Conservation (phyloP, 2,888 invertebrate species). For the Troides oblongomaculatus region DNA sequence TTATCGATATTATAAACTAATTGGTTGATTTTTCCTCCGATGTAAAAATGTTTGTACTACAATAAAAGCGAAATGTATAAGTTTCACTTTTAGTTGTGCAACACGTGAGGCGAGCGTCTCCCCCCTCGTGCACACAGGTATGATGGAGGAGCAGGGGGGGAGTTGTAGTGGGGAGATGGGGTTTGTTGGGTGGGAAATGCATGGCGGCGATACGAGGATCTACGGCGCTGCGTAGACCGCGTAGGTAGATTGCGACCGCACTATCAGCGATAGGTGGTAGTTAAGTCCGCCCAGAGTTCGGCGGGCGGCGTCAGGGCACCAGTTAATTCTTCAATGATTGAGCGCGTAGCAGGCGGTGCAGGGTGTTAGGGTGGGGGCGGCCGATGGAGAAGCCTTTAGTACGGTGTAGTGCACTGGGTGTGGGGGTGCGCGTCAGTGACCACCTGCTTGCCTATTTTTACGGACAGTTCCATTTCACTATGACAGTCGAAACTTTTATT, state of each 20-base stretch:
- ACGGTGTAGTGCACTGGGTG: neutral
- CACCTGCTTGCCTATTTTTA: too few species aligned
- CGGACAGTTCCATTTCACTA: too few species aligned
- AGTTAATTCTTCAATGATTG: constrained; percentile 10
- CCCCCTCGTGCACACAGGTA: neutral
- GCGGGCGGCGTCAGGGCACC: constrained; percentile 1
- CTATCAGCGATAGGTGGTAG: constrained; percentile 4
- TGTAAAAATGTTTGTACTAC: too few species aligned
- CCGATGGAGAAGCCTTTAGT: neutral
- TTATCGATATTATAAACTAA: too few species aligned
- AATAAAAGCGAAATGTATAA: neutral
- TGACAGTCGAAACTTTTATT: too few species aligned
- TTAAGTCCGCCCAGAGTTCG: constrained; percentile 4
- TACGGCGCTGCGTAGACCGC: neutral
- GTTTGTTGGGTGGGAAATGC: neutral
- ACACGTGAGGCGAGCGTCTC: neutral
- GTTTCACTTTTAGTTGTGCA: neutral
- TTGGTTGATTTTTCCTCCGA: too few species aligned
- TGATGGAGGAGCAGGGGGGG: neutral
- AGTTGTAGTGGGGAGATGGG: neutral
- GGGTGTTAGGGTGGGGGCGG: neutral
- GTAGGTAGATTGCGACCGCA: constrained; percentile 5
- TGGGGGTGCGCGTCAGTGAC: too few species aligned
- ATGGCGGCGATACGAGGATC: neutral
- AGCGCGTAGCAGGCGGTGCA: neutral